Evolutionary conservation across 1,140 invertebrate species (phyloP).

Genomic region (Macrostomum lignano): DNA sequence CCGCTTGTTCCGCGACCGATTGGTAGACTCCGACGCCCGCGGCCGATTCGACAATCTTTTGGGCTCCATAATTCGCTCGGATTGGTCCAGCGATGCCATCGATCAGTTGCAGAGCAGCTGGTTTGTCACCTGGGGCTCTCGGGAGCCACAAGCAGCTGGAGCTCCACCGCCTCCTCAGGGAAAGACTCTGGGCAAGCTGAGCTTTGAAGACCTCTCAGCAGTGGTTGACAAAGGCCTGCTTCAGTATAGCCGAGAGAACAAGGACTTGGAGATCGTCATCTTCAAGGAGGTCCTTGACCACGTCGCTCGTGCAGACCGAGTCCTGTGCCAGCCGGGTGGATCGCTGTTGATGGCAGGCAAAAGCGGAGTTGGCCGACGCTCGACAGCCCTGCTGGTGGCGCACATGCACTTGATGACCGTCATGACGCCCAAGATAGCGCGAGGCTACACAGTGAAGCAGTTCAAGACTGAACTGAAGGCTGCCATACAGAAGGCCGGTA

Average conservation of each 20-base stretch:
- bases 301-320: conserved; percentile 36
- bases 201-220: conserved; percentile 33
- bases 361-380: conserved; percentile 45
- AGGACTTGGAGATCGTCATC: conserved; percentile 34
- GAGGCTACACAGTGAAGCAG: conserved; percentile 33
- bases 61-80: conserved; percentile 26
- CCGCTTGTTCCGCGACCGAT: conserved; percentile 44
- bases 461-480: conserved; percentile 38
- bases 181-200: conserved; percentile 32
- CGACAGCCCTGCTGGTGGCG: conserved; percentile 41
- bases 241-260: conserved; percentile 37
- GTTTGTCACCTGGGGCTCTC: conserved; percentile 26
- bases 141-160: conserved; percentile 13
- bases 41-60: conserved; percentile 39
- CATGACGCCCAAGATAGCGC: conserved; percentile 33
- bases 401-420: conserved; percentile 40
- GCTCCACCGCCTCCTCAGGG: conserved; percentile 28
- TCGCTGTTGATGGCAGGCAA: conserved; percentile 43
- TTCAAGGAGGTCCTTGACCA: conserved; percentile 37
- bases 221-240: conserved; percentile 38
- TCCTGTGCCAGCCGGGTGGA: conserved; percentile 34
- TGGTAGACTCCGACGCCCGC: conserved; percentile 39
- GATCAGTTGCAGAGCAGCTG: conserved; percentile 22
- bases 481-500: conserved; percentile 45
- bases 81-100: conserved; percentile 29